These are phyloP conservation scores for Melierax canorus DNA, from an alignment of 2,113 vertebrate genomes.

Conservation along the genomic window DNA sequence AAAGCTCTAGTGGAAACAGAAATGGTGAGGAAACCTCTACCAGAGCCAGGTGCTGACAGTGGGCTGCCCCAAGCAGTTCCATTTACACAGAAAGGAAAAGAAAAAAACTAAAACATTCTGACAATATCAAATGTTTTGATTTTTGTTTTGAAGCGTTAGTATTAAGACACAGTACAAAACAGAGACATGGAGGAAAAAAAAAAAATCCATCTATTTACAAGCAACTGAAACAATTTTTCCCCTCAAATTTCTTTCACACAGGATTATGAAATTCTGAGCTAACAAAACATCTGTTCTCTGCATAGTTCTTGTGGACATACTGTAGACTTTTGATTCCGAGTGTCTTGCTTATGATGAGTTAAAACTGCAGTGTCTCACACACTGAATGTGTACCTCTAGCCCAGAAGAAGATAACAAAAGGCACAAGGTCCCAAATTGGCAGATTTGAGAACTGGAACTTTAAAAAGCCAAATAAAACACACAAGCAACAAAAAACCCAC, in stretches of 20 bases:
- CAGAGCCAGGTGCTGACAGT: background rate
- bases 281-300: background rate
- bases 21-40: background rate
- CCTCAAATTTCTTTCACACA: background rate
- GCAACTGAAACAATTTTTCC: background rate
- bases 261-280: background rate
- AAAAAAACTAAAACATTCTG: background rate
- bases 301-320: background rate
- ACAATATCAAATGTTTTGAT: background rate
- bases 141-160: background rate
- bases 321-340: background rate
- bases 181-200: background rate
- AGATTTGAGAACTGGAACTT: background rate
- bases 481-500: background rate
- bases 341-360: background rate
- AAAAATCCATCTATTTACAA: background rate
- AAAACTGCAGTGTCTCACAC: background rate
- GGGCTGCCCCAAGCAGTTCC: background rate
- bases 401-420: background rate
- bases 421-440: fast-evolving
- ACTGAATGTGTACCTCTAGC: background rate
- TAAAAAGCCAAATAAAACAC: background rate
- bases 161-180: background rate
- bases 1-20: background rate
- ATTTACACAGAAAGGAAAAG: background rate